These are phyloP conservation scores for Hesperia comma DNA, from an alignment of 2,888 invertebrate genomes.

Conservation along the genomic window DNA sequence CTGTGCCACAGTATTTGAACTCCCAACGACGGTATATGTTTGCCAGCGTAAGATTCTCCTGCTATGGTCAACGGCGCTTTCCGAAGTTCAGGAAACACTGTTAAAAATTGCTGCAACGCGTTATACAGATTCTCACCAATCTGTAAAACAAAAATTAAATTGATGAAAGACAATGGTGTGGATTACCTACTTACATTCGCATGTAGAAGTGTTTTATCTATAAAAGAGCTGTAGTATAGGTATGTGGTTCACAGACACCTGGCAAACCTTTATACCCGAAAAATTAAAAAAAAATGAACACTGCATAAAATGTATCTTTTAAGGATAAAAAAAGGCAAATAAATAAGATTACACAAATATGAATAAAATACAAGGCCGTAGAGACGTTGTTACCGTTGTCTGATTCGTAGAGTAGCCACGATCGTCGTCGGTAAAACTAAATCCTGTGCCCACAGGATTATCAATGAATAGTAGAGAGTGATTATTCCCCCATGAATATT, in stretches of 20 bases:
- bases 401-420: conserved; percentile 85
- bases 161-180: too few relatives aligned
- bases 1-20: conserved; percentile 82
- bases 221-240: too few relatives aligned
- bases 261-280: too few relatives aligned
- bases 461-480: conserved; percentile 87
- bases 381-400: conserved; percentile 80
- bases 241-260: too few relatives aligned
- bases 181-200: not conserved
- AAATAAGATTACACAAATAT: too few relatives aligned
- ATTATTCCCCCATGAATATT: conserved; percentile 85
- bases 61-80: conserved; percentile 85
- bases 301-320: too few relatives aligned
- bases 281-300: too few relatives aligned
- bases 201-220: too few relatives aligned
- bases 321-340: too few relatives aligned
- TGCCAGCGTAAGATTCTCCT: conserved; percentile 87
- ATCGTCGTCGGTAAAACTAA: conserved; percentile 86
- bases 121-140: conserved; percentile 86
- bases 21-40: conserved; percentile 84
- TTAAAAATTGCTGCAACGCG: conserved; percentile 86
- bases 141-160: conserved; percentile 47
- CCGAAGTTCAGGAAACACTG: conserved; percentile 84
- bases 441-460: conserved; percentile 87
- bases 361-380: too few relatives aligned